phyloP scores from a whole-genome alignment of 1,140 invertebrate genomes.

The Dryas iulia region DNA sequence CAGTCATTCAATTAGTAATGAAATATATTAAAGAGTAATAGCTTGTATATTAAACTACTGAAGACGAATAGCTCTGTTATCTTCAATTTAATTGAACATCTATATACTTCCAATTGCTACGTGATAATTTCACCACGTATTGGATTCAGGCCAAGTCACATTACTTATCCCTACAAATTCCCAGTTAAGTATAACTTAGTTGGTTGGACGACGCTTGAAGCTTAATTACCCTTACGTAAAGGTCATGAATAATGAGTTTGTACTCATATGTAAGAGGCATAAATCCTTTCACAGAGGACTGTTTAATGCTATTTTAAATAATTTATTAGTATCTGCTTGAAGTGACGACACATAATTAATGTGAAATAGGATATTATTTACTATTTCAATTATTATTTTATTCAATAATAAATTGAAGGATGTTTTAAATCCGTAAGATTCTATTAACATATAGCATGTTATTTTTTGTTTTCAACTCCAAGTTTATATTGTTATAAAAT shows the following conservation, averaged over 20 bases:
- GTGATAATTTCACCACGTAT: conserved; percentile 1
- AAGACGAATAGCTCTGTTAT: not conserved
- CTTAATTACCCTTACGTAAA: conserved; percentile 1
- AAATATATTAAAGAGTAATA: not conserved
- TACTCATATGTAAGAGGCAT: not conserved
- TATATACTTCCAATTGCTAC: not conserved
- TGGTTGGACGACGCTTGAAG: not conserved
- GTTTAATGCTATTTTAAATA: not conserved
- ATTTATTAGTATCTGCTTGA: not conserved
- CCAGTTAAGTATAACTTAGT: conserved; percentile 6
- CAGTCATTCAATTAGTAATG: no score
- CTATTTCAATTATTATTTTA: not conserved
- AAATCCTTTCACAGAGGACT: not conserved
- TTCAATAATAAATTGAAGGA: no score
- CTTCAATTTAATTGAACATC: not conserved
- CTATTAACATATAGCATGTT: no score
- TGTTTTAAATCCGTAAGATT: no score
- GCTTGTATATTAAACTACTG: not conserved
- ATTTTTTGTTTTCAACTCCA: no score
- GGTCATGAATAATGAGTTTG: not conserved
- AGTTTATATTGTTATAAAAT: no score
- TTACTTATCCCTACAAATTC: conserved; percentile 11
- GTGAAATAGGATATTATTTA: not conserved
- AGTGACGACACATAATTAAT: not conserved
- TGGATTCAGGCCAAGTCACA: not conserved